phyloP scores from a whole-genome alignment of 2,113 vertebrate genomes.

The Forbesichthys agassizii region DNA sequence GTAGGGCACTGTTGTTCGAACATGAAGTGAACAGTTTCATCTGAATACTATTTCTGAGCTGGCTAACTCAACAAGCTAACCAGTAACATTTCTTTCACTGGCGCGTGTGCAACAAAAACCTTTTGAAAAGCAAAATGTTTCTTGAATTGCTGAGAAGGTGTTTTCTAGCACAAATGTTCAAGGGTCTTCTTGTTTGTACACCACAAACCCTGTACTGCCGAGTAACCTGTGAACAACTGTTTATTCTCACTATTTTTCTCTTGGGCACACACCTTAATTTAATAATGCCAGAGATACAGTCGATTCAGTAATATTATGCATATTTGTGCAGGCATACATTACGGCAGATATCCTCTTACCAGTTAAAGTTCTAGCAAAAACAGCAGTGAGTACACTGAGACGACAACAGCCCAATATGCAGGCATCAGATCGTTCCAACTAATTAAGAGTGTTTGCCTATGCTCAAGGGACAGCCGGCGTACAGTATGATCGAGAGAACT shows the following conservation, averaged over 20 bases:
- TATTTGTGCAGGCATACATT: not conserved
- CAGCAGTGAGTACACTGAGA: not conserved
- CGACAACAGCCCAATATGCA: constrained; percentile 38
- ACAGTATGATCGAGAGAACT: constrained; percentile 49
- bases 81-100: constrained; percentile 9
- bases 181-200: not conserved
- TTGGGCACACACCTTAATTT: not conserved
- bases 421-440: constrained; percentile 49
- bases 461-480: constrained; percentile 42
- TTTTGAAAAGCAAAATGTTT: no score
- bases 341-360: no score
- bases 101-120: not conserved
- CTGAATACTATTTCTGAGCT: no score
- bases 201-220: constrained; percentile 6
- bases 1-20: no score
- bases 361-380: not conserved
- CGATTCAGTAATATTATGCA: no score
- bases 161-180: not conserved
- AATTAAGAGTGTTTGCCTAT: constrained; percentile 63
- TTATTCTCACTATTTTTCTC: not conserved
- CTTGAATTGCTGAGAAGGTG: no score
- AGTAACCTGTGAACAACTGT: not conserved
- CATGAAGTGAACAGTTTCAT: no score
- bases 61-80: no score
- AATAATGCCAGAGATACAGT: no score